A percentile compares a stretch with the other conserved stretches of the same genome.
Evolutionary conservation across 1,140 invertebrate genomes (phyloP).

Genomic region (Philaenus spumarius): DNA sequence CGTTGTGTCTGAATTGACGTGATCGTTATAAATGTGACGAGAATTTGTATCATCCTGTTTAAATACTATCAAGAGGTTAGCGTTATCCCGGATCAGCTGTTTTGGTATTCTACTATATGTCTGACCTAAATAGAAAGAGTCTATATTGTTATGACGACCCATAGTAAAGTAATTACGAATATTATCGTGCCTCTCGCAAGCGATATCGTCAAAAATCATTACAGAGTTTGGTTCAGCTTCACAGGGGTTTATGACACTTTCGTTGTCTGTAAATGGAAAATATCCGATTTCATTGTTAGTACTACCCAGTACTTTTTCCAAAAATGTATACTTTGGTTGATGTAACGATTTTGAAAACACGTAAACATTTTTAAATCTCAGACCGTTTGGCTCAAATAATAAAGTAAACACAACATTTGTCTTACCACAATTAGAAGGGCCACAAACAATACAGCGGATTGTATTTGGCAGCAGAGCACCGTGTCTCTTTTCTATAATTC

Average conservation of each 20-base stretch:
- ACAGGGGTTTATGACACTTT: constrained; percentile 28
- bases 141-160: constrained; percentile 34
- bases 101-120: constrained; percentile 39
- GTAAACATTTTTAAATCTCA: not conserved
- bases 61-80: constrained; percentile 39
- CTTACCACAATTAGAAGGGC: not conserved
- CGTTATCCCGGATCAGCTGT: constrained; percentile 41
- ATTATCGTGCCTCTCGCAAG: constrained; percentile 36
- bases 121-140: constrained; percentile 37
- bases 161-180: no score
- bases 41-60: constrained; percentile 42
- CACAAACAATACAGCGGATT: not conserved
- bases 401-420: not conserved
- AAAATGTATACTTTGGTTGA: no score
- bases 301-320: no score
- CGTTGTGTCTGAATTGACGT: no score
- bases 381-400: not conserved
- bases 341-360: no score
- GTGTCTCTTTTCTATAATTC: not conserved
- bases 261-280: constrained; percentile 30
- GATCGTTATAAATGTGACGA: constrained; percentile 40
- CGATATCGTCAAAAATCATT: constrained; percentile 39
- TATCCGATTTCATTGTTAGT: constrained; percentile 29
- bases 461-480: not conserved
- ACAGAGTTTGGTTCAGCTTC: constrained; percentile 32